Conservation (phyloP, 1,140 invertebrate genomes). For the Drosophila guanche region DNA sequence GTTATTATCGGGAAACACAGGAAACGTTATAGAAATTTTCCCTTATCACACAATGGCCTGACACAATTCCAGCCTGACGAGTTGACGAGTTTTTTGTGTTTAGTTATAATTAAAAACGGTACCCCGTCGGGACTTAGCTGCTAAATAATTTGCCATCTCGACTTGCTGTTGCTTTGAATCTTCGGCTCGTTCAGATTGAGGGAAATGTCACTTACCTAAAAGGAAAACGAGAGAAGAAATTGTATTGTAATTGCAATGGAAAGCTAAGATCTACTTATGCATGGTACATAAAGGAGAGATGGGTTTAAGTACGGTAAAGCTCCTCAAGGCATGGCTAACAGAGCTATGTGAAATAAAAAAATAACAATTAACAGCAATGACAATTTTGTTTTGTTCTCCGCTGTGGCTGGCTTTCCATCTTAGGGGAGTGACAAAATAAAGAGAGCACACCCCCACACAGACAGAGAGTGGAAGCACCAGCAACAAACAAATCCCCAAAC, state of each 20-base stretch:
- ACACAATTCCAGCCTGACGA: constrained; percentile 33
- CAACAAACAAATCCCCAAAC: constrained; percentile 72
- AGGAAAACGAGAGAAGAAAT: constrained; percentile 12
- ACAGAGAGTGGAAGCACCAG: background rate
- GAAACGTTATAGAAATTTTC: constrained; percentile 69
- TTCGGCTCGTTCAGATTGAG: background rate
- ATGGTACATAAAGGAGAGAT: background rate
- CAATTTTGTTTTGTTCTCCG: constrained; percentile 64
- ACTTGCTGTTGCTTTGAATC: background rate
- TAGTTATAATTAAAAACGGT: constrained; percentile 49
- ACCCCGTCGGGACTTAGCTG: constrained; percentile 41
- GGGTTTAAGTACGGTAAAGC: constrained; percentile 15
- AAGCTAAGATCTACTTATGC: constrained; percentile 16
- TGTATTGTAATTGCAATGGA: background rate
- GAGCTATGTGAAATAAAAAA: constrained; percentile 68
- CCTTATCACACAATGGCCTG: constrained; percentile 65
- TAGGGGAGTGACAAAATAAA: background rate
- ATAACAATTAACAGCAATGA: constrained; percentile 79
- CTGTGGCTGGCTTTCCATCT: background rate
- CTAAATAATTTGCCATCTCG: constrained; percentile 2
- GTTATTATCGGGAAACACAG: constrained; percentile 67
- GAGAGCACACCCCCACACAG: constrained; percentile 8
- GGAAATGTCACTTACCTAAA: constrained; percentile 58
- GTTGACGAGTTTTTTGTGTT: constrained; percentile 48
- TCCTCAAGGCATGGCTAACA: background rate